Conservation (phyloP, 2,888 invertebrate genomes). For the Cyclophora albipunctata region DNA sequence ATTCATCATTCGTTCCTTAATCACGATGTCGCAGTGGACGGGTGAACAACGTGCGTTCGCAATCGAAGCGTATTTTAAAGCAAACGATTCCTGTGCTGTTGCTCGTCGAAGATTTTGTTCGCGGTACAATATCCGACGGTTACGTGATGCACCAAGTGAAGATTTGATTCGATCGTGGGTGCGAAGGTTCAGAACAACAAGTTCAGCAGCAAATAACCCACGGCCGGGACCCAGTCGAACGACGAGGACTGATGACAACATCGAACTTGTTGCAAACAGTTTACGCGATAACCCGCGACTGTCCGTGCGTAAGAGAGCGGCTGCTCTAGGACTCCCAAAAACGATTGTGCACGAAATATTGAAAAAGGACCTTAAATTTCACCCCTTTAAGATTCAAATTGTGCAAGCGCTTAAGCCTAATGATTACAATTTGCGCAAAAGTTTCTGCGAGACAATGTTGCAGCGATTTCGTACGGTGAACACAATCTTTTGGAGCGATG, state of each 20-base stretch:
- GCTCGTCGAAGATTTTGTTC: conserved; percentile 17
- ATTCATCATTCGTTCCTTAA: too few relatives aligned
- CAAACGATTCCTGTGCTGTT: conserved; percentile 16
- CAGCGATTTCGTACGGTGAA: conserved; percentile 10
- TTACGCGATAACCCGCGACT: conserved; percentile 12
- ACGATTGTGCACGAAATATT: background rate
- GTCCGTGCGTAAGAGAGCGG: conserved; percentile 18
- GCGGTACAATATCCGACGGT: conserved; percentile 6
- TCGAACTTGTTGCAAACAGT: conserved; percentile 10
- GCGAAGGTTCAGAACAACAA: conserved; percentile 13
- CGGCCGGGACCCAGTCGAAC: conserved; percentile 15
- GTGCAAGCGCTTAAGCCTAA: conserved; percentile 1
- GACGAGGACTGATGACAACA: conserved; percentile 14
- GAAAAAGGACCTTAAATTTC: background rate
- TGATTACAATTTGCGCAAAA: conserved; percentile 3
- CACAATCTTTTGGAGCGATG: conserved; percentile 12
- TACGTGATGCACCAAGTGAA: conserved; percentile 8
- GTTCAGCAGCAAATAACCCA: conserved; percentile 15
- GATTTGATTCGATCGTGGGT: conserved; percentile 9
- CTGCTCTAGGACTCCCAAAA: background rate
- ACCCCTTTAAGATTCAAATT: background rate
- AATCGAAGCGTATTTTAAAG: conserved; percentile 19
- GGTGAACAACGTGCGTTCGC: conserved; percentile 18
- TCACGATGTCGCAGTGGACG: background rate
- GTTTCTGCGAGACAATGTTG: conserved; percentile 2